Percentiles rank a stretch among this genome's conserved stretches.
phyloP scores from a whole-genome alignment of 1,140 invertebrate species.

The Caerostris darwini region DNA sequence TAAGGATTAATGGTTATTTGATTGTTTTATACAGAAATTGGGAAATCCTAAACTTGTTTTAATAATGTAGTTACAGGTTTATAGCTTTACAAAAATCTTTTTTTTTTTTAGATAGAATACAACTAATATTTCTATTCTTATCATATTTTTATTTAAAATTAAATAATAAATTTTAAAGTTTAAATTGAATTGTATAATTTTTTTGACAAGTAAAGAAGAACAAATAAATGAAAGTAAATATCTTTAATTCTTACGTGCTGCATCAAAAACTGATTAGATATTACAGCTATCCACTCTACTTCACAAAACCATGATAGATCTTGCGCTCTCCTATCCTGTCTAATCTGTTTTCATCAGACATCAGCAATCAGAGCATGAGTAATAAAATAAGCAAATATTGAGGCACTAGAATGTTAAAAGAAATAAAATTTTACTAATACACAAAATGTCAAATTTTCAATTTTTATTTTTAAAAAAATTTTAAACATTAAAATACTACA shows the following conservation, averaged over 20 bases:
- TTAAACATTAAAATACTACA: neutral
- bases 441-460: too few relatives aligned
- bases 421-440: neutral
- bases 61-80: too few relatives aligned
- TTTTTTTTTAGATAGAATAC: too few relatives aligned
- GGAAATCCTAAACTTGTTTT: too few relatives aligned
- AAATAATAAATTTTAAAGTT: too few relatives aligned
- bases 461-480: neutral
- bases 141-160: too few relatives aligned
- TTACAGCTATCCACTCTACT: constrained; percentile 16
- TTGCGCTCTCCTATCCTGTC: constrained; percentile 45
- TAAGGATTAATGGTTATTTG: too few relatives aligned
- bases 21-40: too few relatives aligned
- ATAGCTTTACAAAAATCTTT: too few relatives aligned
- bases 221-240: neutral
- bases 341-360: constrained; percentile 43
- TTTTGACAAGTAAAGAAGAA: too few relatives aligned
- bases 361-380: neutral
- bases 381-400: constrained; percentile 5
- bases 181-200: too few relatives aligned
- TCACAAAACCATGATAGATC: constrained; percentile 60
- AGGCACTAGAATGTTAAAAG: neutral
- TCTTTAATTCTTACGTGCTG: constrained; percentile 31
- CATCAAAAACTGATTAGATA: constrained; percentile 53
- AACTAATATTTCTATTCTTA: too few relatives aligned